Percentiles rank a stretch among this genome's conserved stretches.
Conservation (phyloP, 2,113 vertebrate species). For the Indicator maculatus region DNA sequence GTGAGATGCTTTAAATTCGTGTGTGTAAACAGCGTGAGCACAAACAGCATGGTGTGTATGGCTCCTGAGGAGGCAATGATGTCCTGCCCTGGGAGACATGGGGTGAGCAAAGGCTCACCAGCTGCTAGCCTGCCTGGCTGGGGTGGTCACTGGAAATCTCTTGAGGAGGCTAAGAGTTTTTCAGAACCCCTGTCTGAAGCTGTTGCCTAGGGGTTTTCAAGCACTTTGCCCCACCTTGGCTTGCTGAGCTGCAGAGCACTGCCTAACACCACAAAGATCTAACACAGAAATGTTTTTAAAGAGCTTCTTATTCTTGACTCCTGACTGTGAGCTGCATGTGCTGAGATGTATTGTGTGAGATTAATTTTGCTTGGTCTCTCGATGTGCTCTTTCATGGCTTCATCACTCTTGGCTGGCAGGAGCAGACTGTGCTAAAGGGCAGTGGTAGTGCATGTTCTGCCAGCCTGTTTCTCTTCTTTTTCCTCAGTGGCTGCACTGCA, state of each 20-base stretch:
- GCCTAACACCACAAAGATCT: neutral
- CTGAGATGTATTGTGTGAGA: accelerated
- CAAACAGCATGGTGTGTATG: constrained; percentile 4
- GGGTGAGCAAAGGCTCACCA: accelerated
- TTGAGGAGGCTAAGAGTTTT: neutral
- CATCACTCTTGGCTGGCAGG: neutral
- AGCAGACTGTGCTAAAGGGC: accelerated
- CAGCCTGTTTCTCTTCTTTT: no score
- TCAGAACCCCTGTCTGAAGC: neutral
- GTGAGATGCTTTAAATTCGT: constrained; percentile 73
- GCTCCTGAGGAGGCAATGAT: neutral
- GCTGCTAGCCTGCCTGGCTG: accelerated
- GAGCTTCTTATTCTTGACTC: neutral
- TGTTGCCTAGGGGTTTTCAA: neutral
- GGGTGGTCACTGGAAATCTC: neutral
- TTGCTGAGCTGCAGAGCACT: accelerated
- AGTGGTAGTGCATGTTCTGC: accelerated
- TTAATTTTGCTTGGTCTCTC: accelerated
- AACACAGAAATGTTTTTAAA: accelerated
- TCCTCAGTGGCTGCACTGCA: accelerated
- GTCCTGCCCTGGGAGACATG: neutral
- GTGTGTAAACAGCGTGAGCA: constrained; percentile 76
- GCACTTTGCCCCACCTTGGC: accelerated
- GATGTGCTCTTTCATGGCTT: accelerated
- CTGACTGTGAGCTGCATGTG: accelerated